Percentiles rank a stretch among this genome's conserved stretches.
phyloP scores from a whole-genome alignment of 2,113 vertebrate genomes.

The Coturnix japonica region DNA sequence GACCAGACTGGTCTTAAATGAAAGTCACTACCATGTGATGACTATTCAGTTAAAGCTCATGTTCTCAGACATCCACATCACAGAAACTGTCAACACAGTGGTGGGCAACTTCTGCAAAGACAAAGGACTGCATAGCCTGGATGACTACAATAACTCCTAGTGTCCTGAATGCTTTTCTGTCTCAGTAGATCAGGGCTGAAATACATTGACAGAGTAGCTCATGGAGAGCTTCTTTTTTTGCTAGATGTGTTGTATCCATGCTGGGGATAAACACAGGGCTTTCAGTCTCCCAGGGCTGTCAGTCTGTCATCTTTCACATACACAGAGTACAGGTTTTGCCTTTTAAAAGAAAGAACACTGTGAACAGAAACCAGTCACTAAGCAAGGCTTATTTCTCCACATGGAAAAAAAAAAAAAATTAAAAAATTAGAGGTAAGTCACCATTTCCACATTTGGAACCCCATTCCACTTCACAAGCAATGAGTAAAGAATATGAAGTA shows the following conservation, averaged over 20 bases:
- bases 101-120: not conserved
- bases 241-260: not conserved
- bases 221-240: not conserved
- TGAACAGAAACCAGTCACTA: slow-evolving; percentile 64
- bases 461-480: slow-evolving; percentile 50
- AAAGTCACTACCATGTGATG: not conserved
- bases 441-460: slow-evolving; percentile 48
- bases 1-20: not conserved
- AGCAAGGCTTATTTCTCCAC: slow-evolving; percentile 50
- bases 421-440: slow-evolving; percentile 19
- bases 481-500: slow-evolving; percentile 52
- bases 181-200: not conserved
- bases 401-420: not conserved
- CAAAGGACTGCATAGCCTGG: not conserved
- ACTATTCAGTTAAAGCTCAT: not conserved
- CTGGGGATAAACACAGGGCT: slow-evolving; percentile 57
- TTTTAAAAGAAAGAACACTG: slow-evolving; percentile 66
- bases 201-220: not conserved
- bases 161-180: not conserved
- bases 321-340: slow-evolving; percentile 50
- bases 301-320: slow-evolving; percentile 54
- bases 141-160: not conserved
- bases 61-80: not conserved
- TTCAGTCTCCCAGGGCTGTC: slow-evolving; percentile 55
- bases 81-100: not conserved